Evolutionary conservation across 2,888 invertebrate genomes (phyloP).

Genomic region (Poecilobothrus nobilitatus): DNA sequence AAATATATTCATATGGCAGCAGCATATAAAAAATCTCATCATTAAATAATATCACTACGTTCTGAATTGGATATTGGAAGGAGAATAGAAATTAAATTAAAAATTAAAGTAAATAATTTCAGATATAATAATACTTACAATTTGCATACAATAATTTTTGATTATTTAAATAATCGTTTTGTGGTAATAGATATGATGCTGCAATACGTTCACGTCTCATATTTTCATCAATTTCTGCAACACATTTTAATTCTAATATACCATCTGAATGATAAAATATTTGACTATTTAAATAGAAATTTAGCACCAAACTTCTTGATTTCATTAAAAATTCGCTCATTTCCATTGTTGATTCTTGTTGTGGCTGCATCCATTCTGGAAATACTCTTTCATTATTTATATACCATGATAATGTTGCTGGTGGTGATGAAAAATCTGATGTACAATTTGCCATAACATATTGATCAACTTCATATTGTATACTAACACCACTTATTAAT

Average conservation of each 20-base stretch:
- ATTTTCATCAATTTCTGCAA: constrained; percentile 42
- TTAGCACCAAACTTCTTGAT: constrained; percentile 39
- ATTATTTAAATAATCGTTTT: constrained; percentile 41
- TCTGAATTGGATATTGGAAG: too few relatives aligned
- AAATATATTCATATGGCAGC: too few relatives aligned
- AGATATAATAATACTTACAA: neutral
- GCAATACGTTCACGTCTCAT: constrained; percentile 36
- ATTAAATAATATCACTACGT: too few relatives aligned
- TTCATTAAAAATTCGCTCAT: constrained; percentile 41
- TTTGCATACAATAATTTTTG: constrained; percentile 27
- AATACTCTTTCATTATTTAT: constrained; percentile 43
- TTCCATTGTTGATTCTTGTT: constrained; percentile 38
- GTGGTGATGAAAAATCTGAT: constrained; percentile 42
- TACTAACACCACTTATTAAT: constrained; percentile 39
- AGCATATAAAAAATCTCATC: too few relatives aligned
- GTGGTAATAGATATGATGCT: constrained; percentile 34
- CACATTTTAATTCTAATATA: constrained; percentile 40
- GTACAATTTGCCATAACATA: constrained; percentile 42
- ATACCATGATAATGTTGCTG: constrained; percentile 42
- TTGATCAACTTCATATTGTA: constrained; percentile 42
- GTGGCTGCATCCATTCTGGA: constrained; percentile 38
- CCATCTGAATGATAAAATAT: constrained; percentile 37
- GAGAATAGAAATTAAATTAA: too few relatives aligned
- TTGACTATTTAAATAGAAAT: constrained; percentile 40
- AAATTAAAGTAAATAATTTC: too few relatives aligned